Base-by-base conservation (phyloP, 2,797 vertebrate species). In the Argyrosomus regius region DNA sequence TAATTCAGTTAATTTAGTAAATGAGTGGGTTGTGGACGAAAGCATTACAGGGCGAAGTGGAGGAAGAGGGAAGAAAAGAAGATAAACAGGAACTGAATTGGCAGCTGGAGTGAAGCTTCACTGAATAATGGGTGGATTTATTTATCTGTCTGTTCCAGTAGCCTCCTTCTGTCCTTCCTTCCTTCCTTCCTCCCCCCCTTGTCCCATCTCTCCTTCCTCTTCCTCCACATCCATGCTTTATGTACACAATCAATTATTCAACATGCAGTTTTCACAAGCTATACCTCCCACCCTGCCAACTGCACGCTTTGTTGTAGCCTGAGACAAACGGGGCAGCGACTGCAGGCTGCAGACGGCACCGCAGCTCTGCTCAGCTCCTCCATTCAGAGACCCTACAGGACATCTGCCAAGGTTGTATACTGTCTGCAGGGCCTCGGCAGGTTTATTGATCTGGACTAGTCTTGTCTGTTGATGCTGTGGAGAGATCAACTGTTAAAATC, bases 171-270 rank as follows among this genome's bases (percentile, higher is more conserved):
- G 8, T 72, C 52, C 22, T 35, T 70, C 72, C 46, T 53, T 65
- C 50, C 63, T 24, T 52, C 50, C 20, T 50, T 56, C 16, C 63
- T 3, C 52, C 60, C 5, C 50, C 11, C 61, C 53, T 26, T 24
- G 59, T 35, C 57, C 22, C 26, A 17, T 45, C 52, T 75, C 53
- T 16, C 39, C 48, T 35, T 66, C 62, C 48, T 64, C 24, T 22
- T 26, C 72, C 54, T 77, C 70, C 78, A 67, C 71, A 63, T 81
- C 78, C 87, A 85, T 82, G 74, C 89, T 91, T 90, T 90, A 88
- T 85, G 87, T 88, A 90, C 80, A 81, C 57, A 75, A 91, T 93
- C 86, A 92, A 92, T 94, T 92, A 94, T 95, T 94, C 84, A 94
- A 74, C 72, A 81, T 78, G 75, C 74, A 56, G 69, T 84, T 92